Percentiles rank a stretch among this genome's conserved stretches.
These are phyloP conservation scores for Acleris emargana DNA, from an alignment of 2,888 invertebrate species.

Conservation along the genomic window DNA sequence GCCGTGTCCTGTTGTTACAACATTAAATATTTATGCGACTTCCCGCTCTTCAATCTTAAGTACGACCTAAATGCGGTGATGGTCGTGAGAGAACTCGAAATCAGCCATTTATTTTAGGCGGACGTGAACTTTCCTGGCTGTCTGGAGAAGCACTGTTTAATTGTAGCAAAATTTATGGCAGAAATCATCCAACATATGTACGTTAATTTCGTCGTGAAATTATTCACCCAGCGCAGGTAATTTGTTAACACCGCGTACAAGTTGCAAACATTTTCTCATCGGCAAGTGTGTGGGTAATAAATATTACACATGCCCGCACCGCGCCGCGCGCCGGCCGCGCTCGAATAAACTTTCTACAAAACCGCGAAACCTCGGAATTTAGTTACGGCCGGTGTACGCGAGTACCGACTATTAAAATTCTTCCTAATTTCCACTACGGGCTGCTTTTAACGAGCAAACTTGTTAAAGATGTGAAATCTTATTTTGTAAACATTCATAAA, in stretches of 20 bases:
- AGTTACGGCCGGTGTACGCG: conserved; percentile 19
- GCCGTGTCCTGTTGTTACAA: conserved; percentile 4
- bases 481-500: conserved; percentile 34
- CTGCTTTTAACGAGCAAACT: conserved; percentile 35
- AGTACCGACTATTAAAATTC: conserved; percentile 15
- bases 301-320: conserved; percentile 22
- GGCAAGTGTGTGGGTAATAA: conserved; percentile 13
- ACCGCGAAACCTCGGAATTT: conserved; percentile 29
- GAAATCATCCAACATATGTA: too few species aligned
- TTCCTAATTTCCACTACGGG: conserved; percentile 26
- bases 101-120: conserved; percentile 6
- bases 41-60: conserved; percentile 23
- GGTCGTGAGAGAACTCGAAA: conserved; percentile 7
- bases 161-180: too few species aligned
- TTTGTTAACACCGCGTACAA: neutral
- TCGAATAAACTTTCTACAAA: conserved; percentile 28
- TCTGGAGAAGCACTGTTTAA: too few species aligned
- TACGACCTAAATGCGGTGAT: conserved; percentile 1
- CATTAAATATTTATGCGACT: conserved; percentile 25
- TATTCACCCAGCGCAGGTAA: neutral
- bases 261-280: conserved; percentile 10
- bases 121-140: neutral
- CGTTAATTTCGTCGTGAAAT: too few species aligned
- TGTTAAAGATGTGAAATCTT: conserved; percentile 27
- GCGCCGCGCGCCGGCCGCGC: conserved; percentile 1